Percentiles rank a stretch among this genome's conserved stretches.
Conservation (phyloP, 2,797 vertebrate species). For the Alfaro cultratus region DNA sequence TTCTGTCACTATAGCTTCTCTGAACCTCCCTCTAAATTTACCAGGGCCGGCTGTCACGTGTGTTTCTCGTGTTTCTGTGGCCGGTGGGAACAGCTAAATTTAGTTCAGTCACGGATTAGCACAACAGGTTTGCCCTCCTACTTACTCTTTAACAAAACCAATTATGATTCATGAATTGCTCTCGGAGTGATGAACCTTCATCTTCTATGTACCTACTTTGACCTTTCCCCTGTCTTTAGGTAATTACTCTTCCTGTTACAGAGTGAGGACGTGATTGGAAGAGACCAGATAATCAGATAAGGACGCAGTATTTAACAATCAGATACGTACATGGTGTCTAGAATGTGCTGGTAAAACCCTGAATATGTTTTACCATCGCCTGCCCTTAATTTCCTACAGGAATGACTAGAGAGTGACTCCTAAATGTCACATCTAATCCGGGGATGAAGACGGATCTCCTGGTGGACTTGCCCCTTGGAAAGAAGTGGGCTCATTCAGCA, state of each 20-base stretch:
- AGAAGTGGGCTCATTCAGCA: constrained; percentile 34
- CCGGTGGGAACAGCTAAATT: constrained; percentile 63
- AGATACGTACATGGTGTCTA: background rate
- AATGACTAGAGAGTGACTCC: constrained; percentile 14
- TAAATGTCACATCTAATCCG: constrained; percentile 75
- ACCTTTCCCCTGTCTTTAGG: constrained; percentile 22
- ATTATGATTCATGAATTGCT: constrained; percentile 39
- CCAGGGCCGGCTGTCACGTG: constrained; percentile 48
- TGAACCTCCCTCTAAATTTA: constrained; percentile 71
- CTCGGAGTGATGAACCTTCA: constrained; percentile 2
- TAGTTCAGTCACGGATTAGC: constrained; percentile 73
- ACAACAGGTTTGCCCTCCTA: constrained; percentile 7
- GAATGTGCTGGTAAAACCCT: background rate
- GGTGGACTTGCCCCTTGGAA: constrained; percentile 40
- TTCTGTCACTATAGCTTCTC: constrained; percentile 36
- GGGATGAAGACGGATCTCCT: constrained; percentile 54
- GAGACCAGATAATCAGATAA: background rate
- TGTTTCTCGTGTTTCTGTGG: constrained; percentile 74
- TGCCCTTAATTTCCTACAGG: background rate
- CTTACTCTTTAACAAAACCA: constrained; percentile 24
- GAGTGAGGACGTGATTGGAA: background rate
- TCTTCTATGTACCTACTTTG: background rate
- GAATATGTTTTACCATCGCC: background rate
- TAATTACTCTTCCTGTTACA: constrained; percentile 9
- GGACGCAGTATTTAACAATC: background rate